Evolutionary conservation across 2,797 vertebrate genomes (phyloP).

Genomic region (Chiroxiphia lanceolata): DNA sequence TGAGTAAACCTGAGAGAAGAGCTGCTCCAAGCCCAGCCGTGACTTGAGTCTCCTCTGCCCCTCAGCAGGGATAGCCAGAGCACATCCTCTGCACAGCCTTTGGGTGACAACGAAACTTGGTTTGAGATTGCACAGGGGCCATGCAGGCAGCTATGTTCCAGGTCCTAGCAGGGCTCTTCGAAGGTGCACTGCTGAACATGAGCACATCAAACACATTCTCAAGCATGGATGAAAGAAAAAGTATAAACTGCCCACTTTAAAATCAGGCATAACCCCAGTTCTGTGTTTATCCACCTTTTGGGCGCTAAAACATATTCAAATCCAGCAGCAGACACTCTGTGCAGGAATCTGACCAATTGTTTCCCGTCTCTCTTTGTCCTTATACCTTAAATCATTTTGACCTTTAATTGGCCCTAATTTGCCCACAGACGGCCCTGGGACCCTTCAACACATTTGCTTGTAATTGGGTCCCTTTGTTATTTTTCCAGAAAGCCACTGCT

Average conservation of each 20-base stretch:
- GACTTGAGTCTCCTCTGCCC: not conserved
- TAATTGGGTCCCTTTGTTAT: conserved; percentile 76
- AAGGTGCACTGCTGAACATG: not conserved
- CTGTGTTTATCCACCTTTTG: not conserved
- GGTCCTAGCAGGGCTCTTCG: not conserved
- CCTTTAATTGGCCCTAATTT: conserved; percentile 74
- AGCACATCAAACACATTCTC: not conserved
- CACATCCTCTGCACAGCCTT: not conserved
- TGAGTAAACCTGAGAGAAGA: not conserved
- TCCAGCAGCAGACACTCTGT: not conserved
- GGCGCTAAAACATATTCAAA: not conserved
- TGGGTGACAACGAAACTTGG: not conserved
- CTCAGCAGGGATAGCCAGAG: not conserved
- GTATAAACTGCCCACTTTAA: not conserved
- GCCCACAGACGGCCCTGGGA: conserved; percentile 63
- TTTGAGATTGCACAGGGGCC: accelerated
- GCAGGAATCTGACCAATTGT: conserved; percentile 56
- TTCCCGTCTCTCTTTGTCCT: conserved; percentile 39
- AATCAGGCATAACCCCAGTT: not conserved
- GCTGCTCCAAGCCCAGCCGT: not conserved
- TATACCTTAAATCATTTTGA: conserved; percentile 73
- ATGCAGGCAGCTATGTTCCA: accelerated
- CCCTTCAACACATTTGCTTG: conserved; percentile 73
- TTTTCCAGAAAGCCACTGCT: conserved; percentile 64
- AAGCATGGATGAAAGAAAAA: not conserved